Evolutionary conservation across 2,797 vertebrate species (phyloP).

Genomic region (Anabas testudineus): DNA sequence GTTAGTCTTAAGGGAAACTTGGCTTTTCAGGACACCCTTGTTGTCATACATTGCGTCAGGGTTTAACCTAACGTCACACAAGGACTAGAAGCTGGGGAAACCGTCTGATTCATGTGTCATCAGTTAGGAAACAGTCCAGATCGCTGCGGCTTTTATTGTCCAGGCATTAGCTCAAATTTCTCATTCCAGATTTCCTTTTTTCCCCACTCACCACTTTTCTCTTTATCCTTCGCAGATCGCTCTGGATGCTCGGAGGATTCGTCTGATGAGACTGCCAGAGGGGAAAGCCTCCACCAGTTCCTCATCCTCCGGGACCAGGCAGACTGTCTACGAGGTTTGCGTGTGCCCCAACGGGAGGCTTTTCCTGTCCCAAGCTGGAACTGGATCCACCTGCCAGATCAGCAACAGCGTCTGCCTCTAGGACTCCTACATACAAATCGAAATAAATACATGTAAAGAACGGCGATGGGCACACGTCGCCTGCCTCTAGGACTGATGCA

Average conservation of each 20-base stretch:
- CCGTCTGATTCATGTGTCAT: too few relatives aligned
- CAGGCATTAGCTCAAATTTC: not conserved
- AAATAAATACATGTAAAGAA: conserved; percentile 10
- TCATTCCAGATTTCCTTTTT: not conserved
- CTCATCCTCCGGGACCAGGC: conserved; percentile 87
- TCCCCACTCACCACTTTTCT: conserved; percentile 9
- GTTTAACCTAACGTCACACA: too few relatives aligned
- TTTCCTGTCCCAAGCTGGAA: conserved; percentile 96
- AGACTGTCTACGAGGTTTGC: conserved; percentile 97
- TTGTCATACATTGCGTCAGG: too few relatives aligned
- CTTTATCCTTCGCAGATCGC: conserved; percentile 86
- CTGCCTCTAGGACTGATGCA: conserved; percentile 55
- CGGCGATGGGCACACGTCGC: conserved; percentile 29
- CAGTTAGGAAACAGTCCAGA: too few relatives aligned
- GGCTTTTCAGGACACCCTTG: too few relatives aligned
- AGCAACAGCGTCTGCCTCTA: conserved; percentile 97
- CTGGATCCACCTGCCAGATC: conserved; percentile 96
- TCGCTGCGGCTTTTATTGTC: too few relatives aligned
- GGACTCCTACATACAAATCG: conserved; percentile 37
- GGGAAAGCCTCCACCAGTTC: conserved; percentile 86
- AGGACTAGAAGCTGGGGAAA: too few relatives aligned
- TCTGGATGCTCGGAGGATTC: conserved; percentile 94
- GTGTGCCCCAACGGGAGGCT: conserved; percentile 95
- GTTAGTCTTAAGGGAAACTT: too few relatives aligned
- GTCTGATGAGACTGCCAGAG: conserved; percentile 92